Base-by-base conservation (phyloP, 2,888 invertebrate species). In the Stegana nigrithorax region DNA sequence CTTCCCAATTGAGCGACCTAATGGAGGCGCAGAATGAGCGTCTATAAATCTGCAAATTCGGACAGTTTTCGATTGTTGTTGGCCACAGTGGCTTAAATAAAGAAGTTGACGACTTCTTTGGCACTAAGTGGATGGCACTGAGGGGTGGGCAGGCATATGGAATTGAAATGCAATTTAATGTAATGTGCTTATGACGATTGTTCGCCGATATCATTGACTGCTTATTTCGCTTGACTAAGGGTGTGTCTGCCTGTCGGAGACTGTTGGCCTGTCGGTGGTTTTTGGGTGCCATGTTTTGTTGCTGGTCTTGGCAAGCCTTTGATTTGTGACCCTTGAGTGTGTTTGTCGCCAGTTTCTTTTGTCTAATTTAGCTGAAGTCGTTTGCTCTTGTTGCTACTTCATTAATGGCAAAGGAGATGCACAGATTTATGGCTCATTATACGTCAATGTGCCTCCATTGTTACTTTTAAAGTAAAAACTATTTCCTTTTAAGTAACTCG, bases 141-240 rank as follows among this genome's bases (percentile, higher is more conserved):
- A 57, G 53, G 7, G 23, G 14, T 29, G 25, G 29, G 44, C 26
- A 59, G 57, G 44, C 53, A 62, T 64, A 66, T 62, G 63, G 71
- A 71, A 74, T 78, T 73, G 72, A 78, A 82, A 73, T 76, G 70
- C 81, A 79, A 82, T 82, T 81, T 81, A 82, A 81, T 82, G 82
- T 81, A 82, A 81, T 81, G 81, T 80, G 70, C 75, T 82, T 76
- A 75, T 80, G 76, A 81, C 71, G 78, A 76, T 74, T 53, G n/a
- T n/a, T 47, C 47, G 25, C 25, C 27, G n/a, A 27, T 17, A 29
- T 29, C 42, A 50, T 14, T 53, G 19, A 51, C n/a, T 10, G 23
- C 56, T 69, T 78, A 76, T 72, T 75, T 69, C 69, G 72, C 63
- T 14, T 50, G 25, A 19, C 27, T 10, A 45, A 60, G 66, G 62